phyloP scores from a whole-genome alignment of 2,113 vertebrate species.

The Martes martes region DNA sequence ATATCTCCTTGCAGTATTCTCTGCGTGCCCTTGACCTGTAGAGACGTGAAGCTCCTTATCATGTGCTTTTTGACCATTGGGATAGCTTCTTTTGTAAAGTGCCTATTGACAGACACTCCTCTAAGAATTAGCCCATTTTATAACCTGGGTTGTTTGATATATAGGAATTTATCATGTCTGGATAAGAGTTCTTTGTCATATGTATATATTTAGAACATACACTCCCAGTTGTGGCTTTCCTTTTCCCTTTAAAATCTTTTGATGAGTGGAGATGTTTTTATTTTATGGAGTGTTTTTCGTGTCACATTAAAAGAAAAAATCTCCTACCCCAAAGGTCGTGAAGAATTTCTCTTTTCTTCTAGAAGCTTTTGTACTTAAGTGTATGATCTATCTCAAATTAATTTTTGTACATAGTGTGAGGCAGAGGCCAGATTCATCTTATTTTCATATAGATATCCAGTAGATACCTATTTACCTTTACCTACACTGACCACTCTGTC shows the following conservation, averaged over 20 bases:
- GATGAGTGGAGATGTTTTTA: not conserved
- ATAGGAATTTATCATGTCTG: not conserved
- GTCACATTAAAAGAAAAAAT: not conserved
- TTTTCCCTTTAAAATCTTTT: constrained; percentile 22
- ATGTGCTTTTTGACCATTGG: not conserved
- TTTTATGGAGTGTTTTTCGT: not conserved
- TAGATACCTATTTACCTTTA: not conserved
- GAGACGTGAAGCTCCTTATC: not conserved
- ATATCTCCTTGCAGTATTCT: not conserved
- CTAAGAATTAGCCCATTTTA: not conserved
- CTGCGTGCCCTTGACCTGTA: not conserved
- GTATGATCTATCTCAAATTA: not conserved
- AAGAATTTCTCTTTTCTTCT: not conserved
- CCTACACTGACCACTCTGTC: not conserved
- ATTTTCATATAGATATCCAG: not conserved
- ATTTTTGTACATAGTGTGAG: not conserved
- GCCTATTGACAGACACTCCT: not conserved
- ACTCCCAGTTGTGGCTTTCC: not conserved
- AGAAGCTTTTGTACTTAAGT: not conserved
- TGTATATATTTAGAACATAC: not conserved
- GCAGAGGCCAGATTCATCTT: not conserved
- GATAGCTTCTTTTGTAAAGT: not conserved
- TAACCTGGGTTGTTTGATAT: not conserved
- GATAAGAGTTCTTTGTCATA: not conserved
- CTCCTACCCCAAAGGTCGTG: not conserved